Base-by-base conservation (phyloP, 2,888 invertebrate species). In the Papilio protenor region DNA sequence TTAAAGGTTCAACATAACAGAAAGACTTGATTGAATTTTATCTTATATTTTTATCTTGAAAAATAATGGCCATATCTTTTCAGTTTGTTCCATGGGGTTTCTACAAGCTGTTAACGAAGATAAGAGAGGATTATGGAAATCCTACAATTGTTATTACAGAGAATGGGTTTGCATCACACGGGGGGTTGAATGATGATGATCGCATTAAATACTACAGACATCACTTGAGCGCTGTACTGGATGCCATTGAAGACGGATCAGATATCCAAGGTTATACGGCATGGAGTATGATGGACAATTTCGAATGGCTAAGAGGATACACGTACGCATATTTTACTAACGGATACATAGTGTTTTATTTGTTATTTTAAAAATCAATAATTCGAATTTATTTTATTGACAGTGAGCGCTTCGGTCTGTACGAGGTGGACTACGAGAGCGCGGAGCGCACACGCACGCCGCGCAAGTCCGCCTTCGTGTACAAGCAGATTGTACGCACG, bases 271-370 rank as follows among this genome's bases (percentile, higher is more conserved):
- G 92, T 0, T 96, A 96, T 86, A 94, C 94, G 0, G 93, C 93
- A 8, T 96, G 96, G 96, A 95, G 95, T 75, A 87, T 96, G 0
- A 90, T 96, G 89, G 96, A 96, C 83, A 96, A 95, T 84, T 96
- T 96, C 82, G 96, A 96, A 87, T 96, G 96, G 96, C 82, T 87
- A 23, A 76, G 82, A 55, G 96, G 96, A 69, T 96, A 95, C 84
- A 88, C 86, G 92, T 95, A 87, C 93, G 93, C 86, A 47, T 49
- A 66, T n/a, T 57, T 71, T 64, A 72, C n/a, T 79, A 27, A 64
- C 1, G 14, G 33, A n/a, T n/a, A 40, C 18, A 66, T n/a, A 64
- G 6, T 40, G 10, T n/a, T n/a, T 8, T 66, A 18, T 40, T 64
- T 64, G 16, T 40, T 40, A 40, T 64, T 40, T 18, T 33, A 16